Base-by-base conservation (phyloP, 2,113 vertebrate genomes). In the Pitta sordida region DNA sequence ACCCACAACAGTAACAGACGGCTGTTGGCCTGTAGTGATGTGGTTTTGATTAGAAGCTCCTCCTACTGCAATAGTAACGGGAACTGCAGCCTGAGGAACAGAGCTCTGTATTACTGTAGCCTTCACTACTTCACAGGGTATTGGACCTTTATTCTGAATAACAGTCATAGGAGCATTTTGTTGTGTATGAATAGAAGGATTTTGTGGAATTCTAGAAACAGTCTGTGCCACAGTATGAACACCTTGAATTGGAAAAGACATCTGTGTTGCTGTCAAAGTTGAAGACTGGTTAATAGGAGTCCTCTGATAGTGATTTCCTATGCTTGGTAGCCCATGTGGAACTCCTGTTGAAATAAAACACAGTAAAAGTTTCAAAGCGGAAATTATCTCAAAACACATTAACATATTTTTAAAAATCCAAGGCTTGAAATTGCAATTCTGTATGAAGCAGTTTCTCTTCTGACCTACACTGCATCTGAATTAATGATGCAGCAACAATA, bases 191-290 rank as follows among this genome's bases (percentile, higher is more conserved):
- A 97, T 75, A 91, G 96, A 97, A 97, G 95, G 97, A 96, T 97
- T 98, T 91, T 97, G 63, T 91, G 97, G 97, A 97, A 98, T 97
- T 97, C 98, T 96, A 85, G 98, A 97, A 98, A 98, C 96, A 95
- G 97, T 98, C 95, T 98, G 98, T 96, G 97, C 97, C 93, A 98
- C 93, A 77, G 97, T 98, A 84, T 98, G 97, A 93, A 97, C 95
- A 88, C 98, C 99, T 96, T 98, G 99, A 94, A 98, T 95, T 90
- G 98, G 97, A 95, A 98, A 98, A 98, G 98, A 98, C 97, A 98
- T 97, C 94, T 98, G 98, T 96, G 98, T 98, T 96, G 98, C 93
- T 89, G 98, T 96, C 93, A 98, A 97, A 98, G 94, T 94, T 95
- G 98, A 96, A 97, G 97, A 98, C 62, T 98, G 98, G 96, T 98